Evolutionary conservation across 2,888 invertebrate genomes (phyloP), one percentile per base, ranked within the genome.

Genomic region (Ectobius pallidus): DNA sequence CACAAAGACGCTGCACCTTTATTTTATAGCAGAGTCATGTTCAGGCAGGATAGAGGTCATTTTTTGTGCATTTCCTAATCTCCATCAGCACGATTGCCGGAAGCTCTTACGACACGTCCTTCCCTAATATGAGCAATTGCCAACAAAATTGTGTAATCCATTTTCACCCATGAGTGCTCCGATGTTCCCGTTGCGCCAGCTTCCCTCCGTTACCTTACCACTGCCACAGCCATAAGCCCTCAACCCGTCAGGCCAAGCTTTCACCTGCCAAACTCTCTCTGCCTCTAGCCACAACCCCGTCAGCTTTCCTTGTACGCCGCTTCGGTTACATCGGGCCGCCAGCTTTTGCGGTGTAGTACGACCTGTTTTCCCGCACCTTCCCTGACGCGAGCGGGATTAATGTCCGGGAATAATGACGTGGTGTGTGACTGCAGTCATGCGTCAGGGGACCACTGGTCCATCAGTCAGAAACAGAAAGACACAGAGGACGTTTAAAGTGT

Each of bases 331-430:
- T 22, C 22, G 52, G 20, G 22, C 25, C 9, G 52, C 52, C 58
- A 58, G 30, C 30, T 58, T 58, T 30, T 58, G 58, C 58, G 58
- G 58, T 30, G 22, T 55, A 14, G 11, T 25, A 25, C 11, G 7
- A 25, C 9, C 27, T 4, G 46, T 3, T 4, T 7, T 25, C 30
- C 55, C 55, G 55, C n/a, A n/a, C n/a, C n/a, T n/a, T n/a, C n/a
- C 27, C 55, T 70, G 58, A 70, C 55, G 58, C 62, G 6, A n/a
- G n/a, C n/a, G 46, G 61, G 72, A 69, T 72, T 72, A 69, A 63
- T 63, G 72, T 61, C 69, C 46, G 72, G 62, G 72, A 69, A 69
- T 72, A 72, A 72, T 72, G 72, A 72, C 52, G 20, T 25, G 52
- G 20, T n/a, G n/a, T 58, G 27, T 30, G 58, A 30, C 58, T 58